Conservation (phyloP, 2,113 vertebrate genomes). For the Isichthys henryi region DNA sequence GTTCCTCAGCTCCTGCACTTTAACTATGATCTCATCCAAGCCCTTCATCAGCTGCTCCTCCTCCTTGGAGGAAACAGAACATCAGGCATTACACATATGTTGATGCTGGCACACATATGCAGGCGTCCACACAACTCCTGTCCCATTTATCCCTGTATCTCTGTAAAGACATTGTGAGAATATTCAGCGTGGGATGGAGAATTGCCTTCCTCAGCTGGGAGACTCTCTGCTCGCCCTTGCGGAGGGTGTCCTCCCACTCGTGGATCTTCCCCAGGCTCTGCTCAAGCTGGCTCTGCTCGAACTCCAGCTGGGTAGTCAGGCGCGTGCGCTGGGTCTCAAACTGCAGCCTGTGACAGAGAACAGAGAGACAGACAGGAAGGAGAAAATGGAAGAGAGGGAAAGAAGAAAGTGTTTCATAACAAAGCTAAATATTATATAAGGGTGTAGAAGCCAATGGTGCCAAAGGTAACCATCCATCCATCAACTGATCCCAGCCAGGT, state of each 20-base stretch:
- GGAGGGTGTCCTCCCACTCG: constrained; percentile 54
- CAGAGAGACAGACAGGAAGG: background rate
- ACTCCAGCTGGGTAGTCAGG: constrained; percentile 74
- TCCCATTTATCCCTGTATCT: background rate
- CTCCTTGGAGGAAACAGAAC: constrained; percentile 48
- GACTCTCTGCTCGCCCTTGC: constrained; percentile 54
- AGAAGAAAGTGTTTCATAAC: background rate
- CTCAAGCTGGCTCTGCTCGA: constrained; percentile 63
- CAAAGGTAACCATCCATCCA: background rate
- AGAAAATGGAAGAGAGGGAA: background rate
- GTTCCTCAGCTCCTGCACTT: constrained; percentile 60
- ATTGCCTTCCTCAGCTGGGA: constrained; percentile 64
- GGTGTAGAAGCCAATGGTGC: background rate
- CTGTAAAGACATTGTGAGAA: background rate
- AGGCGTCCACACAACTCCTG: background rate
- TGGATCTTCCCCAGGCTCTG: constrained; percentile 53
- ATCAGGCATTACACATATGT: background rate
- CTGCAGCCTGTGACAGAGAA: constrained; percentile 63
- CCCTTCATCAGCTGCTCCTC: constrained; percentile 61
- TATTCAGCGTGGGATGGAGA: too few species aligned
- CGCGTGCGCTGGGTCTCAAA: constrained; percentile 78
- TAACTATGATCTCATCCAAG: constrained; percentile 59
- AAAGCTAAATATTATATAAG: background rate
- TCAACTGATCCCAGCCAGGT: background rate
- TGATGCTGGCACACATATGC: background rate